A percentile compares a stretch with the other conserved stretches of the same genome.
These are phyloP conservation scores for Taenaris catops DNA, from an alignment of 2,888 invertebrate species.

Conservation along the genomic window DNA sequence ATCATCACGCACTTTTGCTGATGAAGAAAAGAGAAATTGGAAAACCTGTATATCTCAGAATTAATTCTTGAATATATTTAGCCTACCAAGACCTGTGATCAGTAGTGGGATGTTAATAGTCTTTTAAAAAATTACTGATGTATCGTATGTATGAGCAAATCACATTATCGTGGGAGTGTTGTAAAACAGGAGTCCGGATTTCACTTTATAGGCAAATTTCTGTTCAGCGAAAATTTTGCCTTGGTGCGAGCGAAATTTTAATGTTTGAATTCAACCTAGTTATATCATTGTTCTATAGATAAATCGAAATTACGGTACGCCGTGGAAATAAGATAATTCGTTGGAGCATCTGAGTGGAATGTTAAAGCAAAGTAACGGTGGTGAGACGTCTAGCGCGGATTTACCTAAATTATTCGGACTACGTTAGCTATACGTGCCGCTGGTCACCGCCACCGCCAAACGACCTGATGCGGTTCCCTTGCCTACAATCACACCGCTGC, in stretches of 20 bases:
- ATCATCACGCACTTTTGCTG: too few species aligned
- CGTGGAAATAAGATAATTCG: conserved; percentile 64
- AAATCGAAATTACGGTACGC: conserved; percentile 49
- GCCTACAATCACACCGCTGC: conserved; percentile 1
- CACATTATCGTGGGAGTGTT: neutral
- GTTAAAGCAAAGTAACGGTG: conserved; percentile 62
- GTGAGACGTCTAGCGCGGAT: conserved; percentile 55
- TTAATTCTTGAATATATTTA: too few species aligned
- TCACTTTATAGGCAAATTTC: conserved; percentile 29
- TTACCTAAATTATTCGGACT: conserved; percentile 70
- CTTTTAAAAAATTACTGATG: too few species aligned
- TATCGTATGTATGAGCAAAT: conserved; percentile 3
- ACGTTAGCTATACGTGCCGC: conserved; percentile 53
- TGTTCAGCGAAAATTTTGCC: conserved; percentile 34
- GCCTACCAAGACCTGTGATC: too few species aligned
- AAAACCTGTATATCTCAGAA: too few species aligned
- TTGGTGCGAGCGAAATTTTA: conserved; percentile 38
- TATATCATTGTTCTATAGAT: conserved; percentile 18
- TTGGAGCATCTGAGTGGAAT: conserved; percentile 47
- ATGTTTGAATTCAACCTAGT: conserved; percentile 26
- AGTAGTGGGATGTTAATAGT: too few species aligned
- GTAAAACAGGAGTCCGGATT: conserved; percentile 9
- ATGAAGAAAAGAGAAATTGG: too few species aligned
- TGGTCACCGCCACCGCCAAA: conserved; percentile 26
- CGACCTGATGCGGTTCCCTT: conserved; percentile 35